phyloP scores from a whole-genome alignment of 2,797 vertebrate genomes.

The Stomatorhinus walkeri region DNA sequence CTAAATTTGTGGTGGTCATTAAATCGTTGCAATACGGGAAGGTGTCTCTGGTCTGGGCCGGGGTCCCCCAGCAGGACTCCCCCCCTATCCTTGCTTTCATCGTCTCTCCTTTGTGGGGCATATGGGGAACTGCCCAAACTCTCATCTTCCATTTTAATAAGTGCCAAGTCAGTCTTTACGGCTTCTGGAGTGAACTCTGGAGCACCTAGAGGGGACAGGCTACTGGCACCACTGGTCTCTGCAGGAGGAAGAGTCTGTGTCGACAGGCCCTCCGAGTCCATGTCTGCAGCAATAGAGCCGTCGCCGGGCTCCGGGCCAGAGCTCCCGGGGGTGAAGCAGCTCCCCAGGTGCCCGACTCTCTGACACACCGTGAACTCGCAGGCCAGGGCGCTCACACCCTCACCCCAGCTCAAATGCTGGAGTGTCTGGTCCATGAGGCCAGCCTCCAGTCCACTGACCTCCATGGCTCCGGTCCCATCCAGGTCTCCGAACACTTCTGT shows the following conservation, averaged over 20 bases:
- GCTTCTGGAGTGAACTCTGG: background rate
- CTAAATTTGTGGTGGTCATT: background rate
- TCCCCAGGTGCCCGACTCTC: background rate
- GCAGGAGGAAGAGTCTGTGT: background rate
- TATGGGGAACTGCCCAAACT: constrained; percentile 11
- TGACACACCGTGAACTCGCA: background rate
- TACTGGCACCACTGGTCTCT: background rate
- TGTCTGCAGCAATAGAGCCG: background rate
- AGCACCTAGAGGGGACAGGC: background rate
- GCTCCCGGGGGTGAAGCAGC: constrained; percentile 17
- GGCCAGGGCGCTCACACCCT: constrained; percentile 15
- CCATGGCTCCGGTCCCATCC: constrained; percentile 25
- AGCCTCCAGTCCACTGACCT: constrained; percentile 53
- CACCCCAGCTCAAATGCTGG: constrained; percentile 31
- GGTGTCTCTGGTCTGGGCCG: background rate
- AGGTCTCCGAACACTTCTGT: background rate
- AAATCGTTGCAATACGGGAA: background rate
- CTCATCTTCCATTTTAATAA: constrained; percentile 22
- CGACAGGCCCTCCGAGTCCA: background rate
- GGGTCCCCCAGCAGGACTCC: background rate
- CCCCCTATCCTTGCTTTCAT: background rate
- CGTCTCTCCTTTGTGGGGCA: background rate
- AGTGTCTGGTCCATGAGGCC: constrained; percentile 28
- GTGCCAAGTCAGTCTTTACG: background rate
- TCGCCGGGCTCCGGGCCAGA: background rate